Evolutionary conservation across 2,888 invertebrate species (phyloP), one percentile per base, ranked within the genome.

Genomic region (Formica aserva): DNA sequence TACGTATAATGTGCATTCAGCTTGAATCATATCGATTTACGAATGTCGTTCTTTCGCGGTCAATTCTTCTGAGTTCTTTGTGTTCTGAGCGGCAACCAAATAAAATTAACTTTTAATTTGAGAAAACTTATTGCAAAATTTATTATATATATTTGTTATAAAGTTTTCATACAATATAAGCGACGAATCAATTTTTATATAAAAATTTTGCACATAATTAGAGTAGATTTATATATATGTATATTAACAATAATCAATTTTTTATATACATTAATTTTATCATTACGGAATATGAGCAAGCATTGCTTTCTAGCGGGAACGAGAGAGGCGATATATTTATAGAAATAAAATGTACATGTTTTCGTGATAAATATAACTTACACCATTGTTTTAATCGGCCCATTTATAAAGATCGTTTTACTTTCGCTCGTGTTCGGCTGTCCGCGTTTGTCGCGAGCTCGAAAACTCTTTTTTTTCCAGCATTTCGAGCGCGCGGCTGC

Each of bases 11-110:
- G 52, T 52, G 52, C 52, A n/a, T n/a, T 52, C n/a, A 52, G 8
- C 52, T 52, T 52, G n/a, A 87, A 86, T 86, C 82, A 67, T 62
- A 85, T 86, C 85, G 85, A 88, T 81, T 75, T 82, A 55, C 83
- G 72, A 78, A 72, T 76, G 69, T 82, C 75, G 77, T 81, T 80
- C 85, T 62, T 65, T 60, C 60, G 29, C 69, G 75, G 60, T 72
- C 57, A 57, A 84, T 77, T 67, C 55, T 26, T 66, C 35, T 4
- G 18, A 69, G 18, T 71, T 71, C 60, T 60, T 71, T 71, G 45
- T 41, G 41, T 41, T n/a, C 32, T 18, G 32, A 71, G 8, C 32
- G 22, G 32, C 29, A 32, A 67, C n/a, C 45, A 71, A 71, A 62
- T 80, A 71, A 60, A 69, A 60, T 45, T 35, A 57, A 26, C 15